A percentile compares a stretch with the other conserved stretches of the same genome.
These are phyloP conservation scores for Nemurella pictetii DNA, from an alignment of 2,888 invertebrate species.

Conservation along the genomic window DNA sequence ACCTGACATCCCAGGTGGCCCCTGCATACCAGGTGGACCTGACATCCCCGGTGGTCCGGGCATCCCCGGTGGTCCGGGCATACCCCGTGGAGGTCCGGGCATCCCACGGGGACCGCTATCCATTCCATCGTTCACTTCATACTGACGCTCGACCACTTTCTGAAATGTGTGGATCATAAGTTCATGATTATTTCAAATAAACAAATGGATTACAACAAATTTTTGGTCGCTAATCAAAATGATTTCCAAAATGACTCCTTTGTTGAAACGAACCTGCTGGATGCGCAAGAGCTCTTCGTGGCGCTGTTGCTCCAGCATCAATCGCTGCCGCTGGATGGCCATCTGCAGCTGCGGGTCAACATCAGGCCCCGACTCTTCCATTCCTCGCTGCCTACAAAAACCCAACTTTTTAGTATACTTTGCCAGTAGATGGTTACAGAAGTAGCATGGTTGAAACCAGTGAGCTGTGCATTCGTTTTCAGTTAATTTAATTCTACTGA, in stretches of 20 bases:
- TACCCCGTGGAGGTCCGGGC: slow-evolving; percentile 49
- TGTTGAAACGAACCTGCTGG: slow-evolving; percentile 42
- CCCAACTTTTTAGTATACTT: no score
- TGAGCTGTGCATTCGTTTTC: no score
- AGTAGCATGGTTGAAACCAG: no score
- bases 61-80: slow-evolving; percentile 40
- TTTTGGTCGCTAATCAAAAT: background rate
- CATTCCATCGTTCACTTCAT: slow-evolving; percentile 41
- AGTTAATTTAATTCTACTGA: no score
- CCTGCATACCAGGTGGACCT: slow-evolving; percentile 33
- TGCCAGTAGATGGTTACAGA: no score
- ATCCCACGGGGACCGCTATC: slow-evolving; percentile 41
- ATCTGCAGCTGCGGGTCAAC: slow-evolving; percentile 40
- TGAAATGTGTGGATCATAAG: slow-evolving; percentile 13
- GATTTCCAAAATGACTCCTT: background rate
- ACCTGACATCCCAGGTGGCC: slow-evolving; percentile 41
- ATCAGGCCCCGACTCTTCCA: background rate
- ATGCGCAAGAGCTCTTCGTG: slow-evolving; percentile 45
- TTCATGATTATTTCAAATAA: no score
- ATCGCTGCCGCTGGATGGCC: slow-evolving; percentile 45
- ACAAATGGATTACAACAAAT: background rate
- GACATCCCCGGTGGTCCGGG: slow-evolving; percentile 38
- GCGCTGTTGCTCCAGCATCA: slow-evolving; percentile 46
- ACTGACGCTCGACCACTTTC: slow-evolving; percentile 39
- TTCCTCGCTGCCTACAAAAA: background rate